A percentile compares a stretch with the other conserved stretches of the same genome.
Conservation (phyloP, 2,888 invertebrate species). For the Lasioglossum calceatum region DNA sequence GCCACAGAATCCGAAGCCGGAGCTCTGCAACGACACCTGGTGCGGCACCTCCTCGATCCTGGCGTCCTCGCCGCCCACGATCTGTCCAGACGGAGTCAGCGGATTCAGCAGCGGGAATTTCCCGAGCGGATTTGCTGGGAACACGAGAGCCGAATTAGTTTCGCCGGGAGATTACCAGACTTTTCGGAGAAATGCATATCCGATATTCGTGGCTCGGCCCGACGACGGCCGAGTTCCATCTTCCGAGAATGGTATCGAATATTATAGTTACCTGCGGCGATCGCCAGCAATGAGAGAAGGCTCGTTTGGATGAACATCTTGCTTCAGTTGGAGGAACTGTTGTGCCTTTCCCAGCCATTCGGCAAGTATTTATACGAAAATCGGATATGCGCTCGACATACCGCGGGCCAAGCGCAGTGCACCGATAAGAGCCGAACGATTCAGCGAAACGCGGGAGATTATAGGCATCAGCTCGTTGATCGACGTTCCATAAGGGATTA, state of each 20-base stretch:
- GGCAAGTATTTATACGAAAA: slow-evolving; percentile 57
- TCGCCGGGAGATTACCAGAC: neutral
- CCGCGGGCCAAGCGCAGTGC: neutral
- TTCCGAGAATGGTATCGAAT: neutral
- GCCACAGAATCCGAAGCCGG: slow-evolving; percentile 85
- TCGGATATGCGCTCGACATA: neutral
- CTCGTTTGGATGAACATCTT: slow-evolving; percentile 47
- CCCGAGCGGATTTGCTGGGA: slow-evolving; percentile 29
- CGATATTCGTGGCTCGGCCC: neutral
- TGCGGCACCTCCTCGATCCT: slow-evolving; percentile 68
- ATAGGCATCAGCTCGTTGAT: neutral
- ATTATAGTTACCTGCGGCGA: slow-evolving; percentile 45
- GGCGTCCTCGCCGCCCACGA: slow-evolving; percentile 61
- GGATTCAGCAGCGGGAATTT: slow-evolving; percentile 8
- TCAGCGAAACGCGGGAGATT: slow-evolving; percentile 13
- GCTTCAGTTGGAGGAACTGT: neutral
- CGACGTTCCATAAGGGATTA: neutral
- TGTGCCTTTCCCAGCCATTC: slow-evolving; percentile 13
- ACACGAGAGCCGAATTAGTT: neutral
- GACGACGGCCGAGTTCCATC: neutral
- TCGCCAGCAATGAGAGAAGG: slow-evolving; percentile 34
- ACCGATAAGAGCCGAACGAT: slow-evolving; percentile 5
- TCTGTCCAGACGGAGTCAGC: slow-evolving; percentile 43
- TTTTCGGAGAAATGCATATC: neutral
- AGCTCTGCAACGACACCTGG: slow-evolving; percentile 68